Evolutionary conservation across 1,140 invertebrate species (phyloP).

Genomic region (Drosophila sucinea): DNA sequence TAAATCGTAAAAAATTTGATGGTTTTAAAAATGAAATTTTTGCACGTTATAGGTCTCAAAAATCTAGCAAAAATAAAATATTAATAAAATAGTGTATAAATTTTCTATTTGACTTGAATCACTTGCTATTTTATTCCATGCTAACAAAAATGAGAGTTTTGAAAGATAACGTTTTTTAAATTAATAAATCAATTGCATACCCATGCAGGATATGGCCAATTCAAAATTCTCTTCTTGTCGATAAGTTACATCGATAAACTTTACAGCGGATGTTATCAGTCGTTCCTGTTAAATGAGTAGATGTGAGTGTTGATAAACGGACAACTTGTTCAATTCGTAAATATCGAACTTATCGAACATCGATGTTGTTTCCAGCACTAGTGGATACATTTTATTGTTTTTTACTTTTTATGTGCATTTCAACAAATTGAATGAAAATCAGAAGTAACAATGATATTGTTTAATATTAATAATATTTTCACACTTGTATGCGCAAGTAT

Average conservation of each 20-base stretch:
- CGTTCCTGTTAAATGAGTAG: not conserved
- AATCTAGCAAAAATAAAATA: conserved; percentile 46
- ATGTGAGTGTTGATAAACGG: not conserved
- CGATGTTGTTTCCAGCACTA: too few species aligned
- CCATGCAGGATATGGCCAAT: too few species aligned
- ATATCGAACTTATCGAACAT: too few species aligned
- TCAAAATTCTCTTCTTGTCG: too few species aligned
- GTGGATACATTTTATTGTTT: conserved; percentile 12
- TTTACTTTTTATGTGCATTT: conserved; percentile 9
- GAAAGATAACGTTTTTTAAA: too few species aligned
- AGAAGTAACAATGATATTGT: not conserved
- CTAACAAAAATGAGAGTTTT: too few species aligned
- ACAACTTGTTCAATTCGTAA: too few species aligned
- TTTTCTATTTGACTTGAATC: not conserved
- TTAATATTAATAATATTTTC: not conserved
- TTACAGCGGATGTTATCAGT: not conserved
- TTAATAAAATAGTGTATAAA: conserved; percentile 31
- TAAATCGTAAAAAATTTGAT: conserved; percentile 92
- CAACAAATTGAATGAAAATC: conserved; percentile 13
- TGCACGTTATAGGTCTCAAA: conserved; percentile 89
- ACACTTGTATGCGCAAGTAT: not conserved
- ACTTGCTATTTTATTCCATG: too few species aligned
- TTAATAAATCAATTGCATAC: too few species aligned
- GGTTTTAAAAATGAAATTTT: conserved; percentile 93
- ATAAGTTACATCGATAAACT: too few species aligned